Evolutionary conservation across 2,888 invertebrate genomes (phyloP), one percentile per base, ranked within the genome.

Genomic region (Melangyna quadrimaculata): DNA sequence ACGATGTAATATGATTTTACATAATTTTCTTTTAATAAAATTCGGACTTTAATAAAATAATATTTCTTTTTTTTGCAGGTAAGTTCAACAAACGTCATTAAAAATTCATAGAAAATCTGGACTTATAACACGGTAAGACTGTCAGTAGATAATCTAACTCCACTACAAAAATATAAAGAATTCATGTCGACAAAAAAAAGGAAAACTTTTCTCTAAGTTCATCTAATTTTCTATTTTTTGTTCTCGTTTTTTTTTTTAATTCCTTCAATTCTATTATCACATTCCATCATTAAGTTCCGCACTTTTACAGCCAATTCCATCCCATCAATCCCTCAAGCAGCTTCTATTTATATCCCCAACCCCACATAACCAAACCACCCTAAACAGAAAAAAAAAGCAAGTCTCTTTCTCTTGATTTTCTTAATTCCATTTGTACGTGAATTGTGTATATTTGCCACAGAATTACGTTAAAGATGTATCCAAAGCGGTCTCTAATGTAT

Each of bases 391-490:
- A 4, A 3, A 6, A 2, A 6, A 6, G 6, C 2, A 1, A 40
- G 40, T 40, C 14, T n/a, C 10, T 32, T 14, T 51, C 22, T 5
- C 32, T 63, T 51, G 74, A 75, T 70, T 84, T 84, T 57, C 71
- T 75, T 79, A 80, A 80, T 77, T 80, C 69, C 40, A 75, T 72
- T 84, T 80, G 37, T 29, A 79, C 79, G 57, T 78, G 72, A 78
- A 86, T 78, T 70, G 70, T 78, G 69, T 73, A 73, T 86, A 73
- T 80, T 81, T 77, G 69, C 72, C 61, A 37, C 73, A 32, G 63
- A 86, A 86, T 81, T 77, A 67, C 51, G 51, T 67, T 24, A 67
- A 79, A 86, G 78, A 73, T 70, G 53, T 73, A 70, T 69, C 69
- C 72, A 67, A 32, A 45, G 22, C 63, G 53, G 29, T 22, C 61